Evolutionary conservation across 2,113 vertebrate genomes (phyloP).

Genomic region (Callipepla californica): DNA sequence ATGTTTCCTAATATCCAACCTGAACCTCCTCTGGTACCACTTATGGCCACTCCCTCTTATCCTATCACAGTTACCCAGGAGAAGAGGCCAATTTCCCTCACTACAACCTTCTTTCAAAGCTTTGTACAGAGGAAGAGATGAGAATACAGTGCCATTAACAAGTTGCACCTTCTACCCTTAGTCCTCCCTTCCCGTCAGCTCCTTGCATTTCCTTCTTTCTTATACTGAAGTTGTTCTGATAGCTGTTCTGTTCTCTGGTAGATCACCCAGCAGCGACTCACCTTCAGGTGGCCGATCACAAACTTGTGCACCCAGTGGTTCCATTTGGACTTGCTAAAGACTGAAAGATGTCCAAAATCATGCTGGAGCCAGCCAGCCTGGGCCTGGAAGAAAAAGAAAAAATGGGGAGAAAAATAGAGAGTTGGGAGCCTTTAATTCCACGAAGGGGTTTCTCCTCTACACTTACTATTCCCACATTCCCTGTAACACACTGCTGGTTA

Average conservation of each 20-base stretch:
- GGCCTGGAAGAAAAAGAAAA: slow-evolving; percentile 52
- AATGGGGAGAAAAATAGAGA: background rate
- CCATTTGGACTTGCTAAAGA: slow-evolving; percentile 81
- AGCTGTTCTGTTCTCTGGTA: background rate
- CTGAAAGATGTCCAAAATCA: slow-evolving; percentile 86
- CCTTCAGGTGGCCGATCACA: slow-evolving; percentile 87
- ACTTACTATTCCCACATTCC: background rate
- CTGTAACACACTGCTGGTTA: background rate
- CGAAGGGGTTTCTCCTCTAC: background rate
- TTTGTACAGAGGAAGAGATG: background rate
- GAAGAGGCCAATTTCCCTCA: too few species aligned
- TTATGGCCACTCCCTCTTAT: too few species aligned
- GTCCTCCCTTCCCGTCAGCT: background rate
- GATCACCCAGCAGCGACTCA: background rate
- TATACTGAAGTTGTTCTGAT: rapidly evolving
- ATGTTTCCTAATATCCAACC: too few species aligned
- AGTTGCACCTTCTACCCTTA: background rate
- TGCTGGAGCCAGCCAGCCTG: slow-evolving; percentile 89
- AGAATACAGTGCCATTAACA: background rate
- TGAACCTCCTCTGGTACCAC: too few species aligned
- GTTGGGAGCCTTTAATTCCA: background rate
- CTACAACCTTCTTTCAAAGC: too few species aligned
- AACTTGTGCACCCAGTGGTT: slow-evolving; percentile 86
- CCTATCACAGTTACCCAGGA: too few species aligned
- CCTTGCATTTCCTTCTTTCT: background rate